A percentile compares a stretch with the other conserved stretches of the same genome.
phyloP scores from a whole-genome alignment of 2,113 vertebrate genomes.

The Spea multiplicata region DNA sequence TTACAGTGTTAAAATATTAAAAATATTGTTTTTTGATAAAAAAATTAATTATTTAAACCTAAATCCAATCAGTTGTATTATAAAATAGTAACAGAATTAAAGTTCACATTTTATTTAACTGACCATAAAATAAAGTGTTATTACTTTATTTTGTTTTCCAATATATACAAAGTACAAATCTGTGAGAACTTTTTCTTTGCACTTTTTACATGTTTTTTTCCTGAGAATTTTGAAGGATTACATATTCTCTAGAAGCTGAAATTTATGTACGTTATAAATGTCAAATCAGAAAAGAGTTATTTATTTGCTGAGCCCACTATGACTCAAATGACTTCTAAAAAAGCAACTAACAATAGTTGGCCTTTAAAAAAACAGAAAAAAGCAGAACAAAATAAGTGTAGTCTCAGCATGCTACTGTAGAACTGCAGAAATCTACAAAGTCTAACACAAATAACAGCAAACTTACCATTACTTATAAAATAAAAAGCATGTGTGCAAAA shows the following conservation, averaged over 20 bases:
- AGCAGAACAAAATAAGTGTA: constrained; percentile 27
- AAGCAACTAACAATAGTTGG: constrained; percentile 28
- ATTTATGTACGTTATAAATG: constrained; percentile 36
- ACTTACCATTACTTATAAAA: constrained; percentile 23
- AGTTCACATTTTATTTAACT: background rate
- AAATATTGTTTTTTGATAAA: too few relatives aligned
- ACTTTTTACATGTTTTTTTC: constrained; percentile 1
- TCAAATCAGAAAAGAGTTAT: constrained; percentile 38
- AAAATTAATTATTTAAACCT: too few relatives aligned
- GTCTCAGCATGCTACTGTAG: constrained; percentile 11
- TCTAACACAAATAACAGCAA: constrained; percentile 25
- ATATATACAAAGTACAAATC: constrained; percentile 5
- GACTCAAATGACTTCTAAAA: constrained; percentile 39
- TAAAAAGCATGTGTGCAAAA: constrained; percentile 14
- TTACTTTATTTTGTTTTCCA: constrained; percentile 4
- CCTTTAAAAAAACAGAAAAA: constrained; percentile 26
- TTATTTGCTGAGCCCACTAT: constrained; percentile 34
- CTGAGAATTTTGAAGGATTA: constrained; percentile 25
- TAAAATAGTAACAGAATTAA: too few relatives aligned
- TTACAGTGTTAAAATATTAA: background rate
- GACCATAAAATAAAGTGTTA: constrained; percentile 1
- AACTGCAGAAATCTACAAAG: constrained; percentile 13
- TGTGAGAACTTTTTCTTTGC: constrained; percentile 4
- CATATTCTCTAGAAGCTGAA: constrained; percentile 6
- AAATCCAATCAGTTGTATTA: too few relatives aligned